Percentiles rank a stretch among this genome's conserved stretches.
Conservation (phyloP, 2,113 vertebrate species). For the Brienomyrus longianalis region DNA sequence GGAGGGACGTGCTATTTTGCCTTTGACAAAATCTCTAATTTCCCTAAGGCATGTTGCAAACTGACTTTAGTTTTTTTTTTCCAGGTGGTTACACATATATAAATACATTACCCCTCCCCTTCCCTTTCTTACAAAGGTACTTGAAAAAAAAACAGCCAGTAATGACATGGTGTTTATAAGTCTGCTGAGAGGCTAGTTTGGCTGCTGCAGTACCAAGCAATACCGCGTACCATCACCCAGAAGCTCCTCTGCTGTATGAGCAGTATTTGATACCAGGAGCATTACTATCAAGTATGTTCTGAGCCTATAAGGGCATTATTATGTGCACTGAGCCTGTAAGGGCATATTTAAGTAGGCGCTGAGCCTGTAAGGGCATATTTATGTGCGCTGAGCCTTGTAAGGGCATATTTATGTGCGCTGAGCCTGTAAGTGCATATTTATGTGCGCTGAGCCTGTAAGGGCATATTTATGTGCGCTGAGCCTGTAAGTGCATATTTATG, state of each 20-base stretch:
- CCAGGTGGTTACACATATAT: background rate
- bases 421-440: no score
- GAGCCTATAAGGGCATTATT: background rate
- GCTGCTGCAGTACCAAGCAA: background rate
- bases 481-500: background rate
- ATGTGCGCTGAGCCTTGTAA: background rate
- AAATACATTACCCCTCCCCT: background rate
- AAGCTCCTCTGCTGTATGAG: background rate
- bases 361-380: background rate
- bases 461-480: background rate
- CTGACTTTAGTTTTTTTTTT: background rate
- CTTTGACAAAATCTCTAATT: background rate
- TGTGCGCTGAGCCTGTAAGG: background rate
- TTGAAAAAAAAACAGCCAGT: background rate
- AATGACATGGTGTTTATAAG: background rate
- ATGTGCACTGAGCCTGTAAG: background rate
- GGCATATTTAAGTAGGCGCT: background rate
- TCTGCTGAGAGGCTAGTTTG: background rate
- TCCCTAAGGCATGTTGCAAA: background rate
- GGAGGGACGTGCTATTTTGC: background rate
- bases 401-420: background rate
- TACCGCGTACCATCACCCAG: background rate
- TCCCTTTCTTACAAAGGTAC: background rate
- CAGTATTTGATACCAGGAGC: background rate
- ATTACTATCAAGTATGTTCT: background rate